Conservation (phyloP, 2,797 vertebrate genomes). For the Pogoniulus pusillus region DNA sequence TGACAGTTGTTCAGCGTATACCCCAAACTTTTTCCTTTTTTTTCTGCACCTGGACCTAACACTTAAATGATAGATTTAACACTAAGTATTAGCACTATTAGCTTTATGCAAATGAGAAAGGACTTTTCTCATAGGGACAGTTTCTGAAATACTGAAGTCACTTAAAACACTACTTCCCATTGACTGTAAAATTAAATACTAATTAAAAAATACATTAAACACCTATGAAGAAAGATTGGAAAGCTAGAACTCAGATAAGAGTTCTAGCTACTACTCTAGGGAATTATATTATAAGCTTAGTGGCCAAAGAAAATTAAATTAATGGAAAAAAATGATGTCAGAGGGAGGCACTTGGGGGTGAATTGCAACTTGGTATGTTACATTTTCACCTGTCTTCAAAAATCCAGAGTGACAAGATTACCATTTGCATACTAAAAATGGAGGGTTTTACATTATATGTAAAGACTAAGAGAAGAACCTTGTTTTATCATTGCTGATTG, state of each 20-base stretch:
- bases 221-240: neutral
- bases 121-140: neutral
- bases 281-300: neutral
- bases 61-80: neutral
- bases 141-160: conserved; percentile 14
- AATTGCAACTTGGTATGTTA: neutral
- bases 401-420: neutral
- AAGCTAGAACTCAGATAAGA: neutral
- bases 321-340: neutral
- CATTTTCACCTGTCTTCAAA: neutral
- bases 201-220: conserved; percentile 16
- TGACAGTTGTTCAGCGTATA: neutral
- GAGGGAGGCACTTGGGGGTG: neutral
- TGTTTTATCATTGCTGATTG: neutral
- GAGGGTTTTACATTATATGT: rapidly evolving
- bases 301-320: neutral
- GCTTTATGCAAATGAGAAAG: neutral
- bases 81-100: no score
- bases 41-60: neutral
- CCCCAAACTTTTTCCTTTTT: neutral
- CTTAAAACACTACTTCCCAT: neutral
- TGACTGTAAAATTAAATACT: conserved; percentile 22
- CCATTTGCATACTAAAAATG: neutral
- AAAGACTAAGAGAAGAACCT: neutral
- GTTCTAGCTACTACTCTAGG: neutral